Evolutionary conservation across 2,797 vertebrate species (phyloP), one percentile per base, ranked within the genome.

Genomic region (Amniataba percoides): DNA sequence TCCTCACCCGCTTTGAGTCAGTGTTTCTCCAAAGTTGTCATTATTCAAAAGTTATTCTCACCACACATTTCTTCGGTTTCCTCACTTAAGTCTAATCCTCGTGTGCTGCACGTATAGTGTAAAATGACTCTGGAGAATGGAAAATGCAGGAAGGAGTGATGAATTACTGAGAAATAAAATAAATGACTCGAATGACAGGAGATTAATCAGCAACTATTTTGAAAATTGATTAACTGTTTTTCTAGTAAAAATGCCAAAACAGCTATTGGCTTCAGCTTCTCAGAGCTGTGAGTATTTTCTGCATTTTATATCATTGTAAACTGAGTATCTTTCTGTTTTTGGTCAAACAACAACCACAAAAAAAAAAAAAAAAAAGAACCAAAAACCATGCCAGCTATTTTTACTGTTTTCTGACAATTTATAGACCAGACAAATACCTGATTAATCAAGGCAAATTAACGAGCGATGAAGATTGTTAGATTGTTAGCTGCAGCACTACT

Each of bases 61-160:
- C 72, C 72, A 73, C 84, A 86, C 51, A 66, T 79, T 78, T 85
- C 80, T 85, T 71, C 16, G 21, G 68, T 85, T 87, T 76, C 73
- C 43, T 66, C 67, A 57, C 56, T 76, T 46, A 52, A 53, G 57
- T 73, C 40, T 69, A 71, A 82, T 77, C 74, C 56, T 81, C n/a
- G 40, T 69, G 67, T 67, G 56, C 57, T 57, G 45, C 72, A 25
- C 27, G 48, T 45, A 9, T 27, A 31, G 70, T 79, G 56, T 64
- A 58, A 89, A 82, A 77, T 51, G 19, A 74, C 18, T 70, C 56
- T n/a, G 14, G 42, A 58, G 52, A 62, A 51, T 61, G 81, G 55
- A 79, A 88, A 83, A 73, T 59, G 77, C 5, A 57, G 42, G 39
- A 40, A 63, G 69, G 71, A 68, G 74, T 66, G 49, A 80, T 81